phyloP scores from a whole-genome alignment of 2,797 vertebrate species.

The Melanotaenia maccullochi region DNA sequence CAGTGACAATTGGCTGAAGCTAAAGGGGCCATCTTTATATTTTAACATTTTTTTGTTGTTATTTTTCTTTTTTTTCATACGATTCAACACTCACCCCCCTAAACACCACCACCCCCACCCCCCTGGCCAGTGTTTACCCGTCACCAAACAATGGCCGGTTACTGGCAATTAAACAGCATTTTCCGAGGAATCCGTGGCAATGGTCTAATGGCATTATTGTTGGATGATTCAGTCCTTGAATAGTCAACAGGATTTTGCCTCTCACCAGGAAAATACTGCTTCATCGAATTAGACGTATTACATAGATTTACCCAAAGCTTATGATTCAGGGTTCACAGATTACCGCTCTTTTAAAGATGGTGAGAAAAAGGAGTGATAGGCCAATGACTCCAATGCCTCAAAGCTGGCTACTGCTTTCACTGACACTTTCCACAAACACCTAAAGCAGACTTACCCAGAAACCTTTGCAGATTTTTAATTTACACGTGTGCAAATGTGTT shows the following conservation, averaged over 20 bases:
- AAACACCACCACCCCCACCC: constrained; percentile 33
- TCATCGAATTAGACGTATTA: constrained; percentile 87
- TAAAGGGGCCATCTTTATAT: constrained; percentile 74
- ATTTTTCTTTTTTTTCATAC: constrained; percentile 61
- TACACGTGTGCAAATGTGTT: constrained; percentile 7
- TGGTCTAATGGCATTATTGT: constrained; percentile 86
- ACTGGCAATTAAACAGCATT: constrained; percentile 87
- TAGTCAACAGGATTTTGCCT: constrained; percentile 86
- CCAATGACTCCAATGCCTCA: constrained; percentile 50
- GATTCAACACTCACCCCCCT: constrained; percentile 59
- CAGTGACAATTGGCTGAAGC: constrained; percentile 74
- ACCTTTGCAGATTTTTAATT: constrained; percentile 34
- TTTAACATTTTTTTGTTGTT: background rate
- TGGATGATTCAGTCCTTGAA: constrained; percentile 85
- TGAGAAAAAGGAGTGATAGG: constrained; percentile 59
- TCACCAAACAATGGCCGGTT: constrained; percentile 83
- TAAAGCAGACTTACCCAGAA: constrained; percentile 25
- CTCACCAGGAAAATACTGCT: constrained; percentile 85
- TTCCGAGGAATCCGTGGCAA: constrained; percentile 81
- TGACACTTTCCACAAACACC: constrained; percentile 16
- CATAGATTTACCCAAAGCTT: constrained; percentile 85
- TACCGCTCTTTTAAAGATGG: constrained; percentile 77
- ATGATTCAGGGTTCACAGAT: constrained; percentile 86
- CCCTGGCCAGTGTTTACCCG: constrained; percentile 79
- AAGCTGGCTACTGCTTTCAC: constrained; percentile 21